A percentile compares a stretch with the other conserved stretches of the same genome.
Conservation (phyloP, 2,888 invertebrate species). For the Noctua janthina region DNA sequence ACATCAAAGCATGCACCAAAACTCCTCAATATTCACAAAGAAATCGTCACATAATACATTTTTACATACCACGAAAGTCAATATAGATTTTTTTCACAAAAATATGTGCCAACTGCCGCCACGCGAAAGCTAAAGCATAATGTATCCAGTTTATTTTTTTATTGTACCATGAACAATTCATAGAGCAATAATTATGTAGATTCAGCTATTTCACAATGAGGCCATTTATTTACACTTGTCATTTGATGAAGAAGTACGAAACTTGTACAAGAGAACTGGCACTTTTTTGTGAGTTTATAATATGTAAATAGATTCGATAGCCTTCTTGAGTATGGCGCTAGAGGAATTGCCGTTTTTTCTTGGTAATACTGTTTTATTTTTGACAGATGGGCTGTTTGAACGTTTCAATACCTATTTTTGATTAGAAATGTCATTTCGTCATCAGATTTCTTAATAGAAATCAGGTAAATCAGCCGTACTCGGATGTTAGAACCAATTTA, state of each 20-base stretch:
- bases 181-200: conserved; percentile 64
- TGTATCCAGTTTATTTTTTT: conserved; percentile 57
- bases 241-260: conserved; percentile 43
- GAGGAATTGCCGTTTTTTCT: neutral
- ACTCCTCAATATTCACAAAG: conserved; percentile 4
- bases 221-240: conserved; percentile 67
- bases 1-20: neutral
- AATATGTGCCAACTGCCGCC: conserved; percentile 59
- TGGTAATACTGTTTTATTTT: conserved; percentile 1
- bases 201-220: conserved; percentile 62
- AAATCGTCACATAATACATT: conserved; percentile 20
- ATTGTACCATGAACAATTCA: conserved; percentile 57
- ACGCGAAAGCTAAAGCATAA: conserved; percentile 42
- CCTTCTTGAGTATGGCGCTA: conserved; percentile 5
- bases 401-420: neutral
- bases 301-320: conserved; percentile 41
- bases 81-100: conserved; percentile 56
- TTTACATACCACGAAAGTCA: conserved; percentile 33
- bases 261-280: conserved; percentile 23
- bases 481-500: neutral
- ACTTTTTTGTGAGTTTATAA: conserved; percentile 48
- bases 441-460: neutral
- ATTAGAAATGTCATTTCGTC: neutral
- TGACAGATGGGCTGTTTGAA: neutral
- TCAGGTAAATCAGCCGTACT: neutral